A percentile compares a stretch with the other conserved stretches of the same genome.
Conservation (phyloP, 2,113 vertebrate genomes). For the Antechinus flavipes region DNA sequence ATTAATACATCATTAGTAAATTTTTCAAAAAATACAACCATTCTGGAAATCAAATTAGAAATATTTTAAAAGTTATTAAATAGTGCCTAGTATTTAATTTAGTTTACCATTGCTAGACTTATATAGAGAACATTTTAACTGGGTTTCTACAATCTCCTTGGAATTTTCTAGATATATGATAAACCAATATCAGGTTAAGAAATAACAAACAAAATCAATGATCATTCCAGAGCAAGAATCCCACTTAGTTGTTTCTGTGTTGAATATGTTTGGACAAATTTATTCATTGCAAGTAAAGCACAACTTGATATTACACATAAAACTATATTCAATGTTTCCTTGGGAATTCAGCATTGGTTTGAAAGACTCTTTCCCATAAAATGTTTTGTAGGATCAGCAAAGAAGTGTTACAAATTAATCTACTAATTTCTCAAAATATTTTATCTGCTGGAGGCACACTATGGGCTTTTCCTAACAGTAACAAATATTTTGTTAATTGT, state of each 20-base stretch:
- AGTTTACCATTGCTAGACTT: background rate
- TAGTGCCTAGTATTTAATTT: background rate
- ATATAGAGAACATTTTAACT: background rate
- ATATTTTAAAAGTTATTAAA: background rate
- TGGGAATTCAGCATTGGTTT: background rate
- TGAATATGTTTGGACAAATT: conserved; percentile 22
- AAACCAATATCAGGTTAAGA: background rate
- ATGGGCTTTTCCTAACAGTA: background rate
- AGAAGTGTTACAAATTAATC: background rate
- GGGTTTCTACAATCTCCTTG: background rate
- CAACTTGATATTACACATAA: background rate
- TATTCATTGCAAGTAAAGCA: conserved; percentile 24
- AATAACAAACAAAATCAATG: background rate
- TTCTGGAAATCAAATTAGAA: background rate
- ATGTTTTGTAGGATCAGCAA: background rate
- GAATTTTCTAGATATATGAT: background rate
- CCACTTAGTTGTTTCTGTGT: background rate
- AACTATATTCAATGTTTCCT: background rate
- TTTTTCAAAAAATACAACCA: background rate
- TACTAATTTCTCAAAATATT: background rate
- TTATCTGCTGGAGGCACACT: background rate
- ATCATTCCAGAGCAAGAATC: background rate
- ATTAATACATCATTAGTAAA: background rate
- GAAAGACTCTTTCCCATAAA: background rate
- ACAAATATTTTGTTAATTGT: background rate